A percentile compares a stretch with the other conserved stretches of the same genome.
These are phyloP conservation scores for Panagrolaimus sp. DNA, from an alignment of 1,140 invertebrate genomes.

Conservation along the genomic window DNA sequence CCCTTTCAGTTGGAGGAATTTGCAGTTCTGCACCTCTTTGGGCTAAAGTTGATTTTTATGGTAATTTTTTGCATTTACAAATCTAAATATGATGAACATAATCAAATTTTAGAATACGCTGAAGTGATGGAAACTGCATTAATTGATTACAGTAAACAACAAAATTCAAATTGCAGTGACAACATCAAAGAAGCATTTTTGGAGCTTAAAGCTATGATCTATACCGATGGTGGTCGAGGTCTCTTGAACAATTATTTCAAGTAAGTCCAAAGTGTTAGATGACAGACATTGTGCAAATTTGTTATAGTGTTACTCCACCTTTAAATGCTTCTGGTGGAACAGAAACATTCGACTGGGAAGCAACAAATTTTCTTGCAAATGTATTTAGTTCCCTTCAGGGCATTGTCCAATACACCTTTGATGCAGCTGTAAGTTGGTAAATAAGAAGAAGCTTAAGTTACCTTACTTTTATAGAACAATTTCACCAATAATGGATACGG, in stretches of 20 bases:
- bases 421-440: background rate
- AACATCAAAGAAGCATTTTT: conserved; percentile 27
- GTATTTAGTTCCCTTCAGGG: conserved; percentile 35
- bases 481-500: background rate
- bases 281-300: background rate
- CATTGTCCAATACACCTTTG: conserved; percentile 33
- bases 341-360: conserved; percentile 12
- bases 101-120: conserved; percentile 18
- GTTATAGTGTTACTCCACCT: background rate
- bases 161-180: background rate
- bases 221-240: conserved; percentile 19
- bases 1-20: conserved; percentile 74
- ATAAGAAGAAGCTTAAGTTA: background rate
- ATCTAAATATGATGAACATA: too few relatives aligned
- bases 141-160: background rate
- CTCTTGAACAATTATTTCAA: conserved; percentile 21
- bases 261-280: background rate
- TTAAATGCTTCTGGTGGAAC: background rate
- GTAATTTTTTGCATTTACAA: background rate
- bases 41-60: conserved; percentile 72
- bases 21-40: conserved; percentile 78
- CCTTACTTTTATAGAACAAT: background rate
- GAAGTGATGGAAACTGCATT: conserved; percentile 33
- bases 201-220: conserved; percentile 7
- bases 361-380: conserved; percentile 10